Conservation (phyloP, 2,113 vertebrate species). For the Elgaria multicarinata region DNA sequence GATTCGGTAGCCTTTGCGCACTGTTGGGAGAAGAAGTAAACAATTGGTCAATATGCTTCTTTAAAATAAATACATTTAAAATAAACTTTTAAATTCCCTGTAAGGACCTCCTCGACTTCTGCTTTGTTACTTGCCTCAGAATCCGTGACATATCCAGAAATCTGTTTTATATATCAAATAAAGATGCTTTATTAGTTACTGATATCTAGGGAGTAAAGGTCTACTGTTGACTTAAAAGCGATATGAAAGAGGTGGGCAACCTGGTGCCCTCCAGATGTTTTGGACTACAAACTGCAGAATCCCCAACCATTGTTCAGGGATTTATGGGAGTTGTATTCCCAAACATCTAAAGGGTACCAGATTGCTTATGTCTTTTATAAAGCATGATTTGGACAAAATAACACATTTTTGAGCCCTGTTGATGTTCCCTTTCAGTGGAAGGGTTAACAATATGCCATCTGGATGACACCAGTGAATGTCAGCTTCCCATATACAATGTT, state of each 20-base stretch:
- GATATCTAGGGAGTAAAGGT: not conserved
- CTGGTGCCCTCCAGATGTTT: too few relatives aligned
- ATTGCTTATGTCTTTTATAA: not conserved
- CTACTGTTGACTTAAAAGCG: not conserved
- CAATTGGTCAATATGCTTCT: not conserved
- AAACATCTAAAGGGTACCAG: too few relatives aligned
- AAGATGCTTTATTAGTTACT: not conserved
- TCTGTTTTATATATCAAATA: not conserved
- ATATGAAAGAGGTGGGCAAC: not conserved
- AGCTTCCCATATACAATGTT: not conserved
- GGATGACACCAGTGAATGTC: not conserved
- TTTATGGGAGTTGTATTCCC: too few relatives aligned
- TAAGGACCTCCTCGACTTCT: not conserved
- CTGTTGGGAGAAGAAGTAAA: slow-evolving; percentile 68
- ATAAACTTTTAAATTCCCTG: not conserved
- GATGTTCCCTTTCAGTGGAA: not conserved
- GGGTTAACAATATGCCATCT: not conserved
- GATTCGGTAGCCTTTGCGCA: slow-evolving; percentile 90
- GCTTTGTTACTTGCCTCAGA: not conserved
- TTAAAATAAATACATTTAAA: not conserved
- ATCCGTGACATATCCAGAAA: not conserved
- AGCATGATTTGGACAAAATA: not conserved
- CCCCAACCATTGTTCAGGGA: too few relatives aligned
- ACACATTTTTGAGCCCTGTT: not conserved
- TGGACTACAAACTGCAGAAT: too few relatives aligned